A percentile compares a stretch with the other conserved stretches of the same genome.
phyloP scores from a whole-genome alignment of 2,888 invertebrate genomes.

The Congeria kusceri region DNA sequence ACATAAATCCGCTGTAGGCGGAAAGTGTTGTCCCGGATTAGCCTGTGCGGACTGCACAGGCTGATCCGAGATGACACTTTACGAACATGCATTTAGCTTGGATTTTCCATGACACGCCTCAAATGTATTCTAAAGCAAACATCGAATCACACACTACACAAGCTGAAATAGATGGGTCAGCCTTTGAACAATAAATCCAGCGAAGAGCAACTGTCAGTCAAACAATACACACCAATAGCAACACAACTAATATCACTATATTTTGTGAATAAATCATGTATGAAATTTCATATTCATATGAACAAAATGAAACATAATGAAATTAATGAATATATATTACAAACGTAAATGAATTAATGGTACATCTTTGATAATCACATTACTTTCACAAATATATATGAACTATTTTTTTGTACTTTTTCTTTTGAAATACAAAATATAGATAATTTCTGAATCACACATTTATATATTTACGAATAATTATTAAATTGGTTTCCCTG shows the following conservation, averaged over 20 bases:
- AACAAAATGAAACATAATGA: constrained; percentile 1
- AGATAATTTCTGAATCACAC: constrained; percentile 56
- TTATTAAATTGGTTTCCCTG: constrained; percentile 63
- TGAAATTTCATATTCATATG: not conserved
- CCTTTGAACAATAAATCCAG: not conserved
- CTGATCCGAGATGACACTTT: too few relatives aligned
- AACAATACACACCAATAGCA: not conserved
- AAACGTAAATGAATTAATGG: constrained; percentile 1
- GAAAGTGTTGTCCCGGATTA: too few relatives aligned
- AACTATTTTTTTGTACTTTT: constrained; percentile 58
- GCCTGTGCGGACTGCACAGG: too few relatives aligned
- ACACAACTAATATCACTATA: not conserved
- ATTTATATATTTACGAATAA: constrained; percentile 43
- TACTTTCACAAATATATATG: constrained; percentile 20
- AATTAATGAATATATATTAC: constrained; percentile 3
- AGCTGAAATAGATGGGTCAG: not conserved
- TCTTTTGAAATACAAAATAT: constrained; percentile 69
- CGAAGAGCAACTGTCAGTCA: not conserved
- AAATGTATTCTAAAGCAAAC: too few relatives aligned
- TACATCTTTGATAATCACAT: constrained; percentile 25
- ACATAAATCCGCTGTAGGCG: too few relatives aligned
- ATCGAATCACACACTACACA: too few relatives aligned
- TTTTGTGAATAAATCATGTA: not conserved
- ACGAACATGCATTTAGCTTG: too few relatives aligned
- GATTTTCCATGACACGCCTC: too few relatives aligned